Evolutionary conservation across 2,888 invertebrate species (phyloP), one percentile per base, ranked within the genome.

Genomic region (Malachius bipustulatus): DNA sequence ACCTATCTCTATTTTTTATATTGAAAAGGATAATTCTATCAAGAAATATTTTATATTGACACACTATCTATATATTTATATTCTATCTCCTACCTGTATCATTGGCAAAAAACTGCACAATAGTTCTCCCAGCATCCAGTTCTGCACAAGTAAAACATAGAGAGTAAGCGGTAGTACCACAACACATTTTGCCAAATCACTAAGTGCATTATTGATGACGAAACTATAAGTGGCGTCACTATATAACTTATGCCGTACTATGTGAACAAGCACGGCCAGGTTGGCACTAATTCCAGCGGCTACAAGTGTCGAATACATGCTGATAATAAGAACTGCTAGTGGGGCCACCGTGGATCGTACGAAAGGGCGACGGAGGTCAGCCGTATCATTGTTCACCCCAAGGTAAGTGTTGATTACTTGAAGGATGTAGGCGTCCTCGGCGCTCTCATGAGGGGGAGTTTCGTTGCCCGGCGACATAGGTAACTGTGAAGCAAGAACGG

Each of bases 81-180:
- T n/a, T n/a, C n/a, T n/a, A n/a, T n/a, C n/a, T 56, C 66, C 61
- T 51, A 77, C 77, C 70, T 81, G 82, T 47, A 81, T 53, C 73
- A 82, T 78, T 1, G 82, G 81, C 44, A 80, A 54, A 52, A 78
- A 75, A 53, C 71, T 77, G 59, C 82, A 82, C 40, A 81, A 55
- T 45, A 79, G 71, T 47, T 75, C 73, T 4, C 81, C 81, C 47
- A 79, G 73, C 40, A 80, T 66, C 80, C 80, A 81, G 55, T 81
- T 79, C 51, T 77, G 73, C 38, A 80, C 64, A 26, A 81, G 62
- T 48, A 80, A 64, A 32, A 79, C 76, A 47, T 74, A 71, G 42
- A 81, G 55, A 1, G 79, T 71, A 4, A 80, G 66, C 9, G 82
- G 82, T 47, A 81, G 51, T n/a, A 78, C 77, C 37, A 75, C 55